phyloP scores from a whole-genome alignment of 23 tunicate species.

The Trididemnum clinides region DNA sequence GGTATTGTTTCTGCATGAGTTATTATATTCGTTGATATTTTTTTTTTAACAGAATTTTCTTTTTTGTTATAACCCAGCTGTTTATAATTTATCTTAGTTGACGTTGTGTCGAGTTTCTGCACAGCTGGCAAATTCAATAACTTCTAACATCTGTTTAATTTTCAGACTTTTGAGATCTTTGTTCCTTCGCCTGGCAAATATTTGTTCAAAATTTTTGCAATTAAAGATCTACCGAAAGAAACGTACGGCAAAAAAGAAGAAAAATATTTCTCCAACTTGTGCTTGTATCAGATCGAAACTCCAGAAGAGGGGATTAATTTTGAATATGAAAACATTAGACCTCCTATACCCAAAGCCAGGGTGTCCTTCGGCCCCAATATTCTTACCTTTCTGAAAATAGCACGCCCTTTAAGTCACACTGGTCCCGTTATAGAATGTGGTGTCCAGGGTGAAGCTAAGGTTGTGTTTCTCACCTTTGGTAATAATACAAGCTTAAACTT shows the following conservation, averaged over 20 bases:
- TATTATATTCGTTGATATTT: no score
- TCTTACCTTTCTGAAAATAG: neutral
- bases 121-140: no score
- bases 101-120: no score
- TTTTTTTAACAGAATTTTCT: no score
- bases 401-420: slow-evolving; percentile 33
- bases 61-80: no score
- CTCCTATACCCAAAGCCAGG: slow-evolving; percentile 57
- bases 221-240: no score
- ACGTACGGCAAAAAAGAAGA: slow-evolving; percentile 57
- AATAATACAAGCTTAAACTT: neutral
- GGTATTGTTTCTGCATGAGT: no score
- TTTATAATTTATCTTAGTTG: no score
- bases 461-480: slow-evolving; percentile 1
- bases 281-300: slow-evolving; percentile 62
- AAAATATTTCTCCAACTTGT: slow-evolving; percentile 44
- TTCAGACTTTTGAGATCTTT: slow-evolving; percentile 53
- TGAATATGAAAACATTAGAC: neutral
- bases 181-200: slow-evolving; percentile 51
- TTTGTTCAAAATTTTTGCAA: slow-evolving; percentile 71
- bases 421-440: slow-evolving; percentile 70
- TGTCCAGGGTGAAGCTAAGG: slow-evolving; percentile 59
- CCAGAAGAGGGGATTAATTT: slow-evolving; percentile 3
- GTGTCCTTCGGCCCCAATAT: slow-evolving; percentile 46
- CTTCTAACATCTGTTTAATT: no score